Evolutionary conservation across 1,140 invertebrate species (phyloP), one percentile per base, ranked within the genome.

Genomic region (Coptotermes formosanus): DNA sequence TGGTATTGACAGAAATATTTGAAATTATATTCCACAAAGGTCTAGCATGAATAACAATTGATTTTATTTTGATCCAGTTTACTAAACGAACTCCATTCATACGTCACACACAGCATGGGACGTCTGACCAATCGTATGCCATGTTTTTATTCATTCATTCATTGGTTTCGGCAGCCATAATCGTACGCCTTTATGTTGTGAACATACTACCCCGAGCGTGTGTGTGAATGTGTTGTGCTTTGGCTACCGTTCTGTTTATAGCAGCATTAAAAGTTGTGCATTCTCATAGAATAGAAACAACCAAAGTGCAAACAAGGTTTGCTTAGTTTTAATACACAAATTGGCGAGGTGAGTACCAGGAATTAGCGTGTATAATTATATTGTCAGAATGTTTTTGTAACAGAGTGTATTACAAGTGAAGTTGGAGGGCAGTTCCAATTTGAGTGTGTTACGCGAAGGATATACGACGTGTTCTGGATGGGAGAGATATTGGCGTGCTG

Each of bases 121-220:
- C 48, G 12, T 55, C 16, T 44, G 55, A 84, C 86, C 86, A 86
- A 86, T 86, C 86, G 59, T 55, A 64, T 69, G n/a, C 43, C 48
- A 44, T 86, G 82, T 86, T 84, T 83, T 86, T 45, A 64, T 86
- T 86, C 86, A 86, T 86, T 86, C 86, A 86, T 86, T 59, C 44
- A 82, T 86, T 86, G 44, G 30, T 44, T 43, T 84, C 32, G 83
- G 86, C 86, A 86, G 86, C 86, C 86, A 86, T 86, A 86, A 86
- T 86, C 86, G 84, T 55, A 59, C 9, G 52, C 44, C 52, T 86
- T 85, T 86, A 86, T 86, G 85, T 86, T 82, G 75, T 45, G 69
- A 32, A 86, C 23, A 55, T 81, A 48, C 64, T 86, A 52, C 25
- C 30, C n/a, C 3, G 43, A 48, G 86, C 45, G 86, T 43, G 86